Evolutionary conservation across 1,140 invertebrate species (phyloP), one percentile per base, ranked within the genome.

Genomic region (Heliconius himera): DNA sequence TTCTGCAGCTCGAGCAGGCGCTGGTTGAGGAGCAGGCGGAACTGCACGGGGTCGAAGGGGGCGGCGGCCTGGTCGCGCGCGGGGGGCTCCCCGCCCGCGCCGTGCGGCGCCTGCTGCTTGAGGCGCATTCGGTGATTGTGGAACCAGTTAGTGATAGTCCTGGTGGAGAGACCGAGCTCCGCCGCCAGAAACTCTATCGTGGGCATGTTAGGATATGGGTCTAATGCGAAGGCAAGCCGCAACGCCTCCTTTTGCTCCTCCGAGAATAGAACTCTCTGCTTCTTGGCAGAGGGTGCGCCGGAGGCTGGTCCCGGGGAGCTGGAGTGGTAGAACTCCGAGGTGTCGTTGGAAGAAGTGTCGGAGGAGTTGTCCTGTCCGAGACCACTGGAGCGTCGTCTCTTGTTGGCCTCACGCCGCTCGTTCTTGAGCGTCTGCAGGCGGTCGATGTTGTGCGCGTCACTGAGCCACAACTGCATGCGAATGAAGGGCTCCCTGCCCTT

Each of bases 101-200:
- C 96, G 80, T 97, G 97, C 0, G 97, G 97, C 60, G 97, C 97
- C 84, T 96, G 96, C 89, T 99, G 98, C 94, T 99, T 99, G 88
- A 99, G 96, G 75, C 99, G 96, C 98, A 99, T 99, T 77, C 99
- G 96, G 94, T 99, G 99, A 93, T 99, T 99, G 95, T 99, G 99
- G 96, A 99, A 99, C 99, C 99, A 99, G 92, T 99, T 99, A 22
- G 98, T 99, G 80, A 99, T 99, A 56, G 99, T 99, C 83, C 99
- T 96, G 16, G 98, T 97, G 1, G 98, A 98, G n/a, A 99, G 95
- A 18, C 96, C 97, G 9, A 99, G 95, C 91, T 99, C 98, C 22
- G 96, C 96, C 13, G 98, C 98, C 73, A 99, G 95, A 85, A 99
- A 99, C 92, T 99, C 99, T 60, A 99, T 99, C 33, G 98, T 99